These are phyloP conservation scores for fruit fly (Drosophila melanogaster) DNA, from an alignment of 1,140 invertebrate species.

Conservation along the genomic window DNA sequence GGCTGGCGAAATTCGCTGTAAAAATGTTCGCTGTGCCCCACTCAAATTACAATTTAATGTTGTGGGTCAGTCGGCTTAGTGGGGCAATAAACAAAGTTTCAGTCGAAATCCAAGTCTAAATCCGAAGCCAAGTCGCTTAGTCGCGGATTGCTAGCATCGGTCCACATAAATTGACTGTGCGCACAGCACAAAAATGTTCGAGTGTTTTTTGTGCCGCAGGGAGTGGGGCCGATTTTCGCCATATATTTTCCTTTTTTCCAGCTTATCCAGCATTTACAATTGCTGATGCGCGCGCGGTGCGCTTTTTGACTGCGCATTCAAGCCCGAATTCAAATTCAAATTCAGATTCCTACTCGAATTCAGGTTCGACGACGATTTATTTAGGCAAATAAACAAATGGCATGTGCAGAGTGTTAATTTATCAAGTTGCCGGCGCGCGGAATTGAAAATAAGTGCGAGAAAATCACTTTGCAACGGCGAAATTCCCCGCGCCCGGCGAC, in stretches of 20 bases:
- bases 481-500: constrained; percentile 24
- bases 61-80: constrained; percentile 79
- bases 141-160: constrained; percentile 37
- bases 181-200: constrained; percentile 62
- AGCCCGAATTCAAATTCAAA: constrained; percentile 51
- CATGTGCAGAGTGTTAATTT: constrained; percentile 81
- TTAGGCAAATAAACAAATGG: constrained; percentile 80
- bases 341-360: constrained; percentile 52
- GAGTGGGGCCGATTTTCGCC: constrained; percentile 19
- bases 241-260: constrained; percentile 18
- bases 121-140: constrained; percentile 28
- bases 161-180: constrained; percentile 68
- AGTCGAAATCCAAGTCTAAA: constrained; percentile 20
- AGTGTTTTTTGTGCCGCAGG: constrained; percentile 61
- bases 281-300: constrained; percentile 49
- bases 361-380: constrained; percentile 70
- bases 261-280: constrained; percentile 54
- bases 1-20: constrained; percentile 58
- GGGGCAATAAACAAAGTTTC: constrained; percentile 75
- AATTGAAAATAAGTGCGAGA: constrained; percentile 75
- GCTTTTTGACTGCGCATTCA: constrained; percentile 60
- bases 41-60: constrained; percentile 83
- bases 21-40: constrained; percentile 75
- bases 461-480: constrained; percentile 71
- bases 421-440: constrained; percentile 61